Base-by-base conservation (phyloP, 1,140 invertebrate genomes). In the Zaprionus gabonicus region DNA sequence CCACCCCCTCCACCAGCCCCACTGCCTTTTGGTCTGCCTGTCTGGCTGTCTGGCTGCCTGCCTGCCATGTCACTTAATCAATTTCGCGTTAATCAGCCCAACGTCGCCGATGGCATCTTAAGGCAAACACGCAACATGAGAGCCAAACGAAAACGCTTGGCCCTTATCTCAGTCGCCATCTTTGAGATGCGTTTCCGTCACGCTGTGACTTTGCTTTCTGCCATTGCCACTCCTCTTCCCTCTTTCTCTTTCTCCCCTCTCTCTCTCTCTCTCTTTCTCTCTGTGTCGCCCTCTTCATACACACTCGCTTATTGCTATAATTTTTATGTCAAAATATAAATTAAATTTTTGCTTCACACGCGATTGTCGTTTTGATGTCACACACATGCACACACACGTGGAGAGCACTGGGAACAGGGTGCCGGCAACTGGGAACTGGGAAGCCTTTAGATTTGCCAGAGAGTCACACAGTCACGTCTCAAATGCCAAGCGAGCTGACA, bases 241-340 rank as follows among this genome's bases (percentile, higher is more conserved):
- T 9, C 31, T 46, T 38, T 25, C 28, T 15, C n/a, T 17, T 4
- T 36, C 51, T 27, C n/a, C 36, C 41, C n/a, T 27, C 41, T 3
- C 28, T 28, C 20, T 10, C 20, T 56, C 59, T 13, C 38, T 49
- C 17, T 27, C 27, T 56, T 46, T 23, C 20, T 57, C n/a, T 23
- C 36, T 49, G 31, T 34, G 31, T 34, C 31, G 31, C 15, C 25
- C 17, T 68, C 66, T 56, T 28, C 53, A 56, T 25, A 56, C n/a
- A 46, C 65, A 63, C 70, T 71, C 76, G 75, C 84, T 88, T 88
- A 87, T 88, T 88, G 84, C 84, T 88, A 88, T 90, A 88, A 88
- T 88, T 88, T 88, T 90, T 90, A 88, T 88, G 84, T 88, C 84
- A 88, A 88, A 88, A 88, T 90, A 88, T 90, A 90, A 88, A 88